Conservation (phyloP, 2,888 invertebrate genomes). For the Aspidiotus rigidus region DNA sequence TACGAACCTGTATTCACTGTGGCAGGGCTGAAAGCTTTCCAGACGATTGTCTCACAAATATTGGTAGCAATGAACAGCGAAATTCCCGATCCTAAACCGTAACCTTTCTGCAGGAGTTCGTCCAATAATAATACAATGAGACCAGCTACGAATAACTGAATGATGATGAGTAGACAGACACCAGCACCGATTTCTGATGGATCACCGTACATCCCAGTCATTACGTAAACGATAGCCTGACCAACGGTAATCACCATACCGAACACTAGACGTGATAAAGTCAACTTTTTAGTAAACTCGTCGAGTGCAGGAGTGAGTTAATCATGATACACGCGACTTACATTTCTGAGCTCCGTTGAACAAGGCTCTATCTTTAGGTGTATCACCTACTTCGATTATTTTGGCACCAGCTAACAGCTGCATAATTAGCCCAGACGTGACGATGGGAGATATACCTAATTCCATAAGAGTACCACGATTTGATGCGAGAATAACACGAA, state of each 20-base stretch:
- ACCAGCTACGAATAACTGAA: conserved; percentile 97
- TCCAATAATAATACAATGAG: conserved; percentile 93
- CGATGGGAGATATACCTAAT: conserved; percentile 98
- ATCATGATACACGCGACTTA: conserved; percentile 47
- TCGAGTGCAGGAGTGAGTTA: neutral
- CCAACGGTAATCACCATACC: conserved; percentile 99
- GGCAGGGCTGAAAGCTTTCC: conserved; percentile 99
- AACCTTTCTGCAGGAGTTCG: conserved; percentile 94
- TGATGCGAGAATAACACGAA: conserved; percentile 97
- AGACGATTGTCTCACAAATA: conserved; percentile 99
- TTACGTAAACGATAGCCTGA: conserved; percentile 98
- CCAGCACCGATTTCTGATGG: conserved; percentile 97
- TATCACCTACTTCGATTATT: conserved; percentile 99
- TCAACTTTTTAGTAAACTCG: neutral
- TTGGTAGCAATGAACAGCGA: conserved; percentile 99
- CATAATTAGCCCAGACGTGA: conserved; percentile 99
- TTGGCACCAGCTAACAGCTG: conserved; percentile 97
- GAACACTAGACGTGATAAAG: conserved; percentile 59
- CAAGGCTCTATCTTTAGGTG: conserved; percentile 95
- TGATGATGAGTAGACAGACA: conserved; percentile 95
- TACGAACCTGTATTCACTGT: conserved; percentile 85
- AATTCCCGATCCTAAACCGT: conserved; percentile 96
- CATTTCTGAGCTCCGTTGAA: conserved; percentile 99
- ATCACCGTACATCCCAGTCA: conserved; percentile 99
- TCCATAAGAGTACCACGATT: conserved; percentile 99